These are phyloP conservation scores for Plodia interpunctella DNA, from an alignment of 1,140 invertebrate genomes.

Conservation along the genomic window DNA sequence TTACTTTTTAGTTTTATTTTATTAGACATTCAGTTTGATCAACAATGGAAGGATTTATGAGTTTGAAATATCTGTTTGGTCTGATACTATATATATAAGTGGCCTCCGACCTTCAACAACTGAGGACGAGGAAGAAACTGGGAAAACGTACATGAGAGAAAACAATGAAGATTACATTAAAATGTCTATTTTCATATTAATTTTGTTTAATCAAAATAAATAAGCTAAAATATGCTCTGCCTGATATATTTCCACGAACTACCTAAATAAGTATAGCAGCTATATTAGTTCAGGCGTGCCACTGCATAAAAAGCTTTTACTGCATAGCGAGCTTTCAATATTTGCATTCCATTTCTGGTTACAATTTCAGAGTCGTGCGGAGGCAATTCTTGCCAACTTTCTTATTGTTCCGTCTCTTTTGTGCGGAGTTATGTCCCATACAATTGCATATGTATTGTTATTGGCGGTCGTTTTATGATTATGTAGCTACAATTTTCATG, in stretches of 20 bases:
- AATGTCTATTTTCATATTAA: no score
- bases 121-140: no score
- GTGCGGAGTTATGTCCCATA: conserved; percentile 20
- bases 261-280: conserved; percentile 1
- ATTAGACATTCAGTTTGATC: no score
- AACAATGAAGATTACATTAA: no score
- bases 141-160: no score
- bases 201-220: no score
- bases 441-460: conserved; percentile 15
- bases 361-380: conserved; percentile 45
- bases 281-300: conserved; percentile 49
- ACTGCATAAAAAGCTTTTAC: conserved; percentile 61
- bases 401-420: conserved; percentile 30
- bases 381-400: conserved; percentile 49
- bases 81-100: no score
- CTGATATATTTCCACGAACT: neutral
- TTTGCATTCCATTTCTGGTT: conserved; percentile 65
- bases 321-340: conserved; percentile 55
- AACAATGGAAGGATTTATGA: no score
- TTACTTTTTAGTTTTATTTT: no score
- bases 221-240: neutral
- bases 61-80: no score
- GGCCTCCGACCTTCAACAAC: no score
- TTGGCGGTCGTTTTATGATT: conserved; percentile 1
- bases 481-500: no score